Conservation (phyloP, 2,113 vertebrate species). For the Campylomormyrus tamandua region DNA sequence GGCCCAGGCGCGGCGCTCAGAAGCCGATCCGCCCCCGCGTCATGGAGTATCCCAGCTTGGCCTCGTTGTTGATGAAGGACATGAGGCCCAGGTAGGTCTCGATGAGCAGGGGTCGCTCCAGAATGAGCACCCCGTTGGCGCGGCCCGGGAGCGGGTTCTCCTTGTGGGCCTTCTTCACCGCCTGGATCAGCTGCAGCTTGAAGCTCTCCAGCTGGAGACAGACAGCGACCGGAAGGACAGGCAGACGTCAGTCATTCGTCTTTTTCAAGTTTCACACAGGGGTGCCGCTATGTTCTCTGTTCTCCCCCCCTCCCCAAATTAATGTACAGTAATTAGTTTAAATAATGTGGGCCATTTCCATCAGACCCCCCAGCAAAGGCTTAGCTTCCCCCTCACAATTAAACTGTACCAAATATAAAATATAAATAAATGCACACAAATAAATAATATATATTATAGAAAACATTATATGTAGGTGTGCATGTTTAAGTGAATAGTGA, state of each 20-base stretch:
- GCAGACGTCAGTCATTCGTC: background rate
- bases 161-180: constrained; percentile 87
- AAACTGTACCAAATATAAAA: no score
- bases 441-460: no score
- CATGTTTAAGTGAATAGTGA: no score
- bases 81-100: constrained; percentile 93
- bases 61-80: constrained; percentile 98
- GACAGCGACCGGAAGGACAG: background rate
- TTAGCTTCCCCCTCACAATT: background rate
- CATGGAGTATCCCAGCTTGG: constrained; percentile 94
- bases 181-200: constrained; percentile 78
- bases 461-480: no score
- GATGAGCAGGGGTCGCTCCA: constrained; percentile 86
- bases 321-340: background rate
- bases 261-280: background rate
- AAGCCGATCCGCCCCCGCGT: constrained; percentile 91
- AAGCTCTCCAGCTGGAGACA: constrained; percentile 78
- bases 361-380: background rate
- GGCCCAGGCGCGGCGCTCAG: constrained; percentile 43
- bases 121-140: constrained; percentile 68
- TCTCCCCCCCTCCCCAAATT: background rate
- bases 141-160: constrained; percentile 68
- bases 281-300: background rate
- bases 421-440: no score
- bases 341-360: background rate